Evolutionary conservation across 2,113 vertebrate genomes (phyloP), one percentile per base, ranked within the genome.

Genomic region (Lasiurus borealis): DNA sequence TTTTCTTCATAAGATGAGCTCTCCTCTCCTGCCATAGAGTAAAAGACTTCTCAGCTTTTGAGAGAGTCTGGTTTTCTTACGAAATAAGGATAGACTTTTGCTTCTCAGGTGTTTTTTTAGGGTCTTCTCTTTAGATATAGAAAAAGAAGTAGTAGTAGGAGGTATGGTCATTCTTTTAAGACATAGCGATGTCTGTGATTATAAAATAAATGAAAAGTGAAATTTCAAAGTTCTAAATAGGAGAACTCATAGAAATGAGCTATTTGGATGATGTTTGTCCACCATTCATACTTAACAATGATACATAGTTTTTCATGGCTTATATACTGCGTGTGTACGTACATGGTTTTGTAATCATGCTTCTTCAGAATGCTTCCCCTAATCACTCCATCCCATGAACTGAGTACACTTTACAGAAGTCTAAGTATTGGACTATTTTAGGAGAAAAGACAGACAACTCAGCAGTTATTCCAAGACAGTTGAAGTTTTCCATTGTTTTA

Each of bases 61-160:
- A 91, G 95, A 96, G 88, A 73, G 96, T 96, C 87, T 94, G 81
- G 52, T 72, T 97, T 96, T 54, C 90, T 97, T 88, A 92, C 96
- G 93, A 96, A 96, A 96, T 96, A 94, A 92, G 85, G 68, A 88
- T 93, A 81, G 77, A 68, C 48, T 95, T 96, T 93, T 95, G 88
- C 85, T 95, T 97, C 91, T 97, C 85, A 97, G 96, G 62, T 95
- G 64, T 95, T 90, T 64, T 31, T 31, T 95, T 62, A 88, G 82
- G 29, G 90, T 86, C 80, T 90, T 90, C 72, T 82, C 94, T 96
- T 91, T 90, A 73, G 90, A 84, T 93, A 94, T 36, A 69, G 64
- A 78, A 86, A 85, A 95, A 75, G 40, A 91, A 87, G 94, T 95
- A 93, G 96, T 85, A 89, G 78, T 71, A 83, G 75, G 69, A 96